Conservation (phyloP, 2,113 vertebrate genomes). For the Electrona antarctica region DNA sequence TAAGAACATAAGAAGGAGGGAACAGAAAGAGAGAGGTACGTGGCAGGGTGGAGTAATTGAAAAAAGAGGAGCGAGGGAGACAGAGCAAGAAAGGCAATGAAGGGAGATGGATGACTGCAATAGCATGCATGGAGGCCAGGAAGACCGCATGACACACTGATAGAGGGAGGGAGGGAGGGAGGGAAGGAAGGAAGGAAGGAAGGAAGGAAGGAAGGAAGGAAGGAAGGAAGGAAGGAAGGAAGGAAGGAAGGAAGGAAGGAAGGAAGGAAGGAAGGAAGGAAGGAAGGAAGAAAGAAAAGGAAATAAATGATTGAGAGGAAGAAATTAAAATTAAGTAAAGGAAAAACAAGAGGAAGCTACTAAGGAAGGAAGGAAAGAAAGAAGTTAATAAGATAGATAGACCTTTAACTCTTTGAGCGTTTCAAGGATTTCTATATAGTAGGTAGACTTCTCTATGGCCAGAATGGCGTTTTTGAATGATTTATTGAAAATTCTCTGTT, state of each 20-base stretch:
- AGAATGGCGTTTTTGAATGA: too few relatives aligned
- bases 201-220: neutral
- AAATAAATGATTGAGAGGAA: too few relatives aligned
- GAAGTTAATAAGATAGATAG: neutral
- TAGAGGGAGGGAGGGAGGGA: neutral
- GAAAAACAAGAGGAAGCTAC: too few relatives aligned
- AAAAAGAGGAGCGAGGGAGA: neutral
- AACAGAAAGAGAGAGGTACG: neutral
- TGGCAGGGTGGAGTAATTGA: neutral
- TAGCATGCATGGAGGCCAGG: neutral
- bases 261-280: neutral
- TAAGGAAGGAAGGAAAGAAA: too few relatives aligned
- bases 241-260: neutral
- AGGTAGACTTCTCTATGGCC: too few relatives aligned
- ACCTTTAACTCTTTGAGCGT: neutral
- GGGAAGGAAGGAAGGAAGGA: neutral
- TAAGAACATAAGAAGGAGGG: neutral
- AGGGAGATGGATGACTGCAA: conserved; percentile 11
- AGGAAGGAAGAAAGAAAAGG: neutral
- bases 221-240: neutral
- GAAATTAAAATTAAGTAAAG: too few relatives aligned
- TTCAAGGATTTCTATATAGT: too few relatives aligned
- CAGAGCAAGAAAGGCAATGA: neutral
- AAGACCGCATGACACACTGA: neutral
- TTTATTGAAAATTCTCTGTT: too few relatives aligned